Base-by-base conservation (phyloP, 1,140 invertebrate genomes). In the Drosophila dunni region DNA sequence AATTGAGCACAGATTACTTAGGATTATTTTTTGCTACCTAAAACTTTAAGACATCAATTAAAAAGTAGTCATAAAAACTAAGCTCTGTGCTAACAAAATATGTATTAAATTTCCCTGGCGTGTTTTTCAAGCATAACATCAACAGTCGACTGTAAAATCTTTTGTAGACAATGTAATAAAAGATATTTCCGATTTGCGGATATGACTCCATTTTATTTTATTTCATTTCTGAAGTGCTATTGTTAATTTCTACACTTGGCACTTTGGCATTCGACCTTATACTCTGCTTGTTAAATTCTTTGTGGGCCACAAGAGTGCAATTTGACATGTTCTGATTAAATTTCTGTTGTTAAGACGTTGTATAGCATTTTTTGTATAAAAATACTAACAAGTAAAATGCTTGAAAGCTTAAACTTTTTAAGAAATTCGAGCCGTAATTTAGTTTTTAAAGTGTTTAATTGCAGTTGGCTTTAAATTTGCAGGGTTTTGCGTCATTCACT, bases 271-370 rank as follows among this genome's bases (percentile, higher is more conserved):
- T 63, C 63, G 29, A 60, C 56, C n/a, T 17, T 63, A 8, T 29
- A 7, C 46, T 24, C 42, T 61, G 38, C 24, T 76, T 72, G 68
- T 63, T 81, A 85, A 79, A 75, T 72, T 79, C 62, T 82, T 81
- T 86, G 78, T 65, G 61, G 62, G 36, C 36, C 82, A 61, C 76
- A 50, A 7, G 83, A 75, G 83, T 56, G 42, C 44, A 54, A 60
- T 85, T 64, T 7, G 46, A 36, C 38, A 50, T 42, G 57, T 33
- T 40, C 40, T 58, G 63, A 71, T 81, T 71, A 70, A 78, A 68
- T 72, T 67, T 33, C 17, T 33, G 46, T 7, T 36, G 29, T 24
- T 9, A 9, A 48, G 6, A 6, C 34, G 34, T 15, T 20, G 17
- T 2, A 20, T 38, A 36, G 20, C 15, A 11, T 53, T 54, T 45